Conservation (phyloP, 2,797 vertebrate genomes). For the Potorous gilbertii region DNA sequence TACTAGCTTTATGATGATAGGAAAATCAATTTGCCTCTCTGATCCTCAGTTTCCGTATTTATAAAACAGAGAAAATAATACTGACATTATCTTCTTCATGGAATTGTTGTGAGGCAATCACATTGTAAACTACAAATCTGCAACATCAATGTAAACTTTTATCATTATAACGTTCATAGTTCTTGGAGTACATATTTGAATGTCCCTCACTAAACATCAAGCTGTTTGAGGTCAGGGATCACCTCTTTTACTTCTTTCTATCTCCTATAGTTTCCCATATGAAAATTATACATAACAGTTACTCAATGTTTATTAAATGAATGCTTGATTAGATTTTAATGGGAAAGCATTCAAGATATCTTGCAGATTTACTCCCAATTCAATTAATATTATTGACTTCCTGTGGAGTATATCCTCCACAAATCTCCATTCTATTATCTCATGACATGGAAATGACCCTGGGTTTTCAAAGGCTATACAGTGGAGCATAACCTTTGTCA, state of each 20-base stretch:
- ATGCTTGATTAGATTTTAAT: background rate
- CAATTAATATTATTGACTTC: background rate
- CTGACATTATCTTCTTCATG: background rate
- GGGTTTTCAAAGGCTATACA: background rate
- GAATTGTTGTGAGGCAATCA: background rate
- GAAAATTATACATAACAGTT: background rate
- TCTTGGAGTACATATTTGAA: background rate
- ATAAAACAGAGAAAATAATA: background rate
- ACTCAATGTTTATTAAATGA: background rate
- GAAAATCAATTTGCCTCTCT: background rate
- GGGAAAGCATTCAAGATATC: background rate
- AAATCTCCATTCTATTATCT: background rate
- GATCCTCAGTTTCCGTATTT: background rate
- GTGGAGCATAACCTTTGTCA: background rate
- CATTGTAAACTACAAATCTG: background rate
- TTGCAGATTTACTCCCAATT: background rate
- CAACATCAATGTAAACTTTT: background rate
- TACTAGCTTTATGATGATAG: background rate
- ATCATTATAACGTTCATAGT: background rate
- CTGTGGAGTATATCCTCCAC: background rate
- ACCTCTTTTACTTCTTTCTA: background rate
- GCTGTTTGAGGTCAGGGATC: background rate
- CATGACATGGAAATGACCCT: background rate
- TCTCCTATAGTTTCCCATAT: background rate
- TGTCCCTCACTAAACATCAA: background rate